Percentiles rank a stretch among this genome's conserved stretches.
Conservation (phyloP, 2,888 invertebrate species). For the Eristalinus aeneus region DNA sequence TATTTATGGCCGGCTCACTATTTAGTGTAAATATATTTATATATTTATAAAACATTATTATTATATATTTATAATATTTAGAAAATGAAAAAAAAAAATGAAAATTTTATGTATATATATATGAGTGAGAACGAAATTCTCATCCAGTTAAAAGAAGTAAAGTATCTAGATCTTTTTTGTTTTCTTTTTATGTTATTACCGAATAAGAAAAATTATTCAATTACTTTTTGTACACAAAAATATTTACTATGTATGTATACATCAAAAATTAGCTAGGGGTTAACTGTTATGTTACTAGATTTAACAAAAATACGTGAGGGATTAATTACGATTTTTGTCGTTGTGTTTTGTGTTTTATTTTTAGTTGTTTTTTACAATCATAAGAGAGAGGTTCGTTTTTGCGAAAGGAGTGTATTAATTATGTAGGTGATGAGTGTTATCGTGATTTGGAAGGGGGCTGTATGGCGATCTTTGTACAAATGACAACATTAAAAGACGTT, state of each 20-base stretch:
- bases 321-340: constrained; percentile 13
- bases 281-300: constrained; percentile 13
- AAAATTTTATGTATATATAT: constrained; percentile 4
- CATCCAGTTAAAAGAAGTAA: constrained; percentile 39
- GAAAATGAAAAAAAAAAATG: constrained; percentile 16
- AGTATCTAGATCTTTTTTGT: constrained; percentile 52
- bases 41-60: constrained; percentile 66
- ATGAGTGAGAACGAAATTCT: not conserved
- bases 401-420: constrained; percentile 23
- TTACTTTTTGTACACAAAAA: constrained; percentile 71
- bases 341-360: constrained; percentile 25
- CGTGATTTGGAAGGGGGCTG: not conserved
- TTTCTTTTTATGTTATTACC: constrained; percentile 37
- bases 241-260: constrained; percentile 8
- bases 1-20: constrained; percentile 71
- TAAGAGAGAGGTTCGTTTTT: constrained; percentile 31
- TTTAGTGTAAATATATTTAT: constrained; percentile 68
- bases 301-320: constrained; percentile 10
- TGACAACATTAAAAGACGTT: not conserved
- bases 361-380: constrained; percentile 19
- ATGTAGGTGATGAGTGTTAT: constrained; percentile 11
- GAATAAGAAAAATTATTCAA: constrained; percentile 61
- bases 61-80: constrained; percentile 47
- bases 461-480: not conserved
- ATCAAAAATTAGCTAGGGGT: constrained; percentile 33